A percentile compares a stretch with the other conserved stretches of the same genome.
These are phyloP conservation scores for Netelia melanura DNA, from an alignment of 2,888 invertebrate species.

Conservation along the genomic window DNA sequence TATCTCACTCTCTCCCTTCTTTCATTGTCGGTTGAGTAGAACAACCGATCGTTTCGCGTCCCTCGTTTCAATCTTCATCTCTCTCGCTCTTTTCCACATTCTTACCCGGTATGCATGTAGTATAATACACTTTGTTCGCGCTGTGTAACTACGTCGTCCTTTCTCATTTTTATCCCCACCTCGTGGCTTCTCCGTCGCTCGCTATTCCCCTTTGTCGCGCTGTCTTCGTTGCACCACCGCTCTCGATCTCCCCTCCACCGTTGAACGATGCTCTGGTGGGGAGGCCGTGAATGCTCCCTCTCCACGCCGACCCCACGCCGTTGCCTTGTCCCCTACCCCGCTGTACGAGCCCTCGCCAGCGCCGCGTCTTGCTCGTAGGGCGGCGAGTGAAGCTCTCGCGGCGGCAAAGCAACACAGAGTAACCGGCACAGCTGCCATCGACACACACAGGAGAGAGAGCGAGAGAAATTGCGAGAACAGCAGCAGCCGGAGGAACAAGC, in stretches of 20 bases:
- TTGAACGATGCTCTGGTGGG: constrained; percentile 39
- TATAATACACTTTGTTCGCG: constrained; percentile 14
- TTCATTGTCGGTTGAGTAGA: constrained; percentile 42
- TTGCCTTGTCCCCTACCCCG: neutral
- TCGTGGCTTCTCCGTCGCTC: constrained; percentile 36
- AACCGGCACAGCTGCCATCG: constrained; percentile 66
- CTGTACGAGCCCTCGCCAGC: constrained; percentile 36
- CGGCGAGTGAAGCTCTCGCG: constrained; percentile 52
- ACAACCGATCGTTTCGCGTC: constrained; percentile 44
- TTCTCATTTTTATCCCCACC: constrained; percentile 25
- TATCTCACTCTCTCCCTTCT: constrained; percentile 2
- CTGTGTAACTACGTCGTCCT: constrained; percentile 20
- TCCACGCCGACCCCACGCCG: neutral
- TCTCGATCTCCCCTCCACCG: constrained; percentile 63
- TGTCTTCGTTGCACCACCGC: constrained; percentile 53
- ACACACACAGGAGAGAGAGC: constrained; percentile 15
- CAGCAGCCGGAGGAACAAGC: constrained; percentile 46
- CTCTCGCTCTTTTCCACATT: constrained; percentile 4
- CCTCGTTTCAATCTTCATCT: constrained; percentile 37
- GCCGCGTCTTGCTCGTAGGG: constrained; percentile 42
- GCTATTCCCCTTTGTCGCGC: constrained; percentile 20
- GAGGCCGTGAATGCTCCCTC: constrained; percentile 27
- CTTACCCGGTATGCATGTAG: neutral
- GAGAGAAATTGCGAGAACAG: constrained; percentile 30
- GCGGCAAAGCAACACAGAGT: neutral